A percentile compares a stretch with the other conserved stretches of the same genome.
phyloP scores from a whole-genome alignment of 2,888 invertebrate genomes.

The Unio pictorum region DNA sequence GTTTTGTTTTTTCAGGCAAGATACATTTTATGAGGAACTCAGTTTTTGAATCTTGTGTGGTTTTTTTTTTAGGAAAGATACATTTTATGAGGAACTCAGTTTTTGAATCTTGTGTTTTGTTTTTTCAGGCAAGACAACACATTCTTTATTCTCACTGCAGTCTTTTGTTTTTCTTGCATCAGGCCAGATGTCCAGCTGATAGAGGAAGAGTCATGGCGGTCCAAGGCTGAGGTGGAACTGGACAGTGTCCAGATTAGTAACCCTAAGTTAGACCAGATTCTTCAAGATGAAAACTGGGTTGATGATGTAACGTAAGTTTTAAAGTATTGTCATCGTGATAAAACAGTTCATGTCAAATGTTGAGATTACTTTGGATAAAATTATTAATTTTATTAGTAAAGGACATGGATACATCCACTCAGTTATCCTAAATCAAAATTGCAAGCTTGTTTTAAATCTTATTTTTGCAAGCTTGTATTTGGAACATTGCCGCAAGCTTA shows the following conservation, averaged over 20 bases:
- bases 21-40: too few species aligned
- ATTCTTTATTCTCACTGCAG: neutral
- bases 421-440: too few species aligned
- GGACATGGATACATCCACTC: too few species aligned
- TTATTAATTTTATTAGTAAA: too few species aligned
- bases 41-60: neutral
- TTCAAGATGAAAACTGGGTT: conserved; percentile 80
- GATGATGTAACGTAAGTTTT: conserved; percentile 78
- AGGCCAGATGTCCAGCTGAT: conserved; percentile 76
- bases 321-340: conserved; percentile 1
- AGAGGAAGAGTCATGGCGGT: conserved; percentile 63
- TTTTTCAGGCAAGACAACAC: neutral
- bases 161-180: conserved; percentile 2
- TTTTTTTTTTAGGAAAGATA: neutral
- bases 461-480: too few species aligned
- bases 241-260: conserved; percentile 75
- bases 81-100: too few species aligned
- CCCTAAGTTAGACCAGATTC: conserved; percentile 77
- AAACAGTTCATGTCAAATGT: neutral
- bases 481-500: too few species aligned
- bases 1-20: neutral
- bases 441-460: too few species aligned
- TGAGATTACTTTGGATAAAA: too few species aligned
- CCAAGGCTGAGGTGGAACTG: conserved; percentile 74
- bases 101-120: neutral